Evolutionary conservation across 2,888 invertebrate species (phyloP).

Genomic region (Monoplex corrugatus): DNA sequence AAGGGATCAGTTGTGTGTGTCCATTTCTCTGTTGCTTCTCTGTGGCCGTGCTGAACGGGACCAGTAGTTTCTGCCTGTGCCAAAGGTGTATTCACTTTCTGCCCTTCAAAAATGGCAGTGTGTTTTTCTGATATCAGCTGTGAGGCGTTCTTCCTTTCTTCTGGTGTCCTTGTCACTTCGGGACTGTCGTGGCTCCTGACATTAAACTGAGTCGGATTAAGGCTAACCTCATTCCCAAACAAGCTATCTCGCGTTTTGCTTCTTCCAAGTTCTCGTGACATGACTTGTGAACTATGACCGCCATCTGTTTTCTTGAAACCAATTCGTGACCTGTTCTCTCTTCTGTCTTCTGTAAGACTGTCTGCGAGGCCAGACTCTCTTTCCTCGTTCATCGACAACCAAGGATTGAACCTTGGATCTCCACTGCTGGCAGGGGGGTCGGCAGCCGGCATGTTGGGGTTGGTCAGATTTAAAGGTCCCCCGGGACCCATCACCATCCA

Average conservation of each 20-base stretch:
- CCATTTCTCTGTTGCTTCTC: too few relatives aligned
- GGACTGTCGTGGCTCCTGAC: not conserved
- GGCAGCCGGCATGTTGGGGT: too few relatives aligned
- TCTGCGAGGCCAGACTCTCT: not conserved
- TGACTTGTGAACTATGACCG: not conserved
- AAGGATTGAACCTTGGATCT: not conserved
- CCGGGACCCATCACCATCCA: conserved; percentile 32
- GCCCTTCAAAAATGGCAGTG: not conserved
- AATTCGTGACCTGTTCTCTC: not conserved
- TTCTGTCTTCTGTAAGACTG: not conserved
- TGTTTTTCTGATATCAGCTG: not conserved
- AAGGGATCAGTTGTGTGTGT: too few relatives aligned
- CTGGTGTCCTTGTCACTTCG: not conserved
- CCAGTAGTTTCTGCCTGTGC: too few relatives aligned
- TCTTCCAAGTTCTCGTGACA: not conserved
- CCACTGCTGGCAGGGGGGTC: not conserved
- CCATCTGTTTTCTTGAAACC: not conserved
- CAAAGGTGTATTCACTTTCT: not conserved
- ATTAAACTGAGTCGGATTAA: not conserved
- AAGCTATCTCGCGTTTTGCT: not conserved
- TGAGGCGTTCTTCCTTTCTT: not conserved
- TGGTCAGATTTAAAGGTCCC: not conserved
- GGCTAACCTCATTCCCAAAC: not conserved
- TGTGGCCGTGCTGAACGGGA: too few relatives aligned
- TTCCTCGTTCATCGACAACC: not conserved